Conservation (phyloP, 2,888 invertebrate species). For the Cantharis rustica region DNA sequence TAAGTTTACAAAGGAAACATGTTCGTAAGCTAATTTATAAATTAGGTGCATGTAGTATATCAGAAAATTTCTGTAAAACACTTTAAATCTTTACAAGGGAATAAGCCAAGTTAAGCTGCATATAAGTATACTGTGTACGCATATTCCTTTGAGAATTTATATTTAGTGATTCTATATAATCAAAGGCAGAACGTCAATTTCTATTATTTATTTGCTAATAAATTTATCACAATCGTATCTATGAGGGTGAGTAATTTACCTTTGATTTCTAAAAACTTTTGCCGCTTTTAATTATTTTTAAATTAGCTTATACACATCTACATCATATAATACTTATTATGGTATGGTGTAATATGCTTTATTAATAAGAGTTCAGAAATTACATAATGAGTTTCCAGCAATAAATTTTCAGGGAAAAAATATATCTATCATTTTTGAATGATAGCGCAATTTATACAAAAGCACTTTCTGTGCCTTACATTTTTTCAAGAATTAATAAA, state of each 20-base stretch:
- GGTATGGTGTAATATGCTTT: neutral
- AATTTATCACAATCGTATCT: neutral
- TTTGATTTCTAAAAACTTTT: neutral
- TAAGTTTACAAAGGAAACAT: too few relatives aligned
- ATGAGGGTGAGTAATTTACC: neutral
- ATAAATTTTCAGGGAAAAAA: neutral
- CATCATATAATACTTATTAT: too few relatives aligned
- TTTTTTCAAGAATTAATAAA: neutral
- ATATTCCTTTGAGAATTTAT: neutral
- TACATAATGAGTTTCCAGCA: neutral
- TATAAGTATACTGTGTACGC: neutral
- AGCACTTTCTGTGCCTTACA: neutral
- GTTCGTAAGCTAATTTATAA: neutral
- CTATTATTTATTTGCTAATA: neutral
- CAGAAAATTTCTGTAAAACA: neutral
- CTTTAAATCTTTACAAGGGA: too few relatives aligned
- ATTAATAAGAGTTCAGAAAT: neutral
- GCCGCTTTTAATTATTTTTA: neutral
- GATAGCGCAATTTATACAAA: neutral
- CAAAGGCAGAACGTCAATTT: neutral
- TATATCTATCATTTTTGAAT: neutral
- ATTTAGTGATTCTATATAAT: neutral
- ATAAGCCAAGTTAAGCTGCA: neutral
- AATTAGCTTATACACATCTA: neutral
- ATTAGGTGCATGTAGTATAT: neutral